phyloP scores from a whole-genome alignment of 2,797 vertebrate species.

The Momotus momota region DNA sequence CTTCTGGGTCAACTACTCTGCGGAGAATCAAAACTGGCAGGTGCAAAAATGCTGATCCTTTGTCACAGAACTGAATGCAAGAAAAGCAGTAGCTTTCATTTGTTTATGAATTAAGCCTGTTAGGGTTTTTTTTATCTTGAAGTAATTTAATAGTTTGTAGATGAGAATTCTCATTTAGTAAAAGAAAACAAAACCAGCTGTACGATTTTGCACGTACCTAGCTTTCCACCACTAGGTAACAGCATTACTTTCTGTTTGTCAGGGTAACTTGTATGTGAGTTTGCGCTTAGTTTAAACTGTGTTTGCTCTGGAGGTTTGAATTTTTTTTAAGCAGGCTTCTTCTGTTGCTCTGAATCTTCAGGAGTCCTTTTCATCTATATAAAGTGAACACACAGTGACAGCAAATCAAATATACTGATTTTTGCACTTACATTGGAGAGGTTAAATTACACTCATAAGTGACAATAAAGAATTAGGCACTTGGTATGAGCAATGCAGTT shows the following conservation, averaged over 20 bases:
- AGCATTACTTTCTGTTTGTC: conserved; percentile 27
- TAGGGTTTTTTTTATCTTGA: background rate
- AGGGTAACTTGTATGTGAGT: background rate
- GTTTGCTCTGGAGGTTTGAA: background rate
- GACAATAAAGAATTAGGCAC: background rate
- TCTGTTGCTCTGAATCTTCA: background rate
- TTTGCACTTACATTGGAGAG: background rate
- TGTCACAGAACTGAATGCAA: background rate
- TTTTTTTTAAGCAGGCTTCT: background rate
- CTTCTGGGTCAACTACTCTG: background rate
- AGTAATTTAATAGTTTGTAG: background rate
- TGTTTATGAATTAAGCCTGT: background rate
- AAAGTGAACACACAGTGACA: background rate
- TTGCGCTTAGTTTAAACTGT: background rate
- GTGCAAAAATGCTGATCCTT: background rate
- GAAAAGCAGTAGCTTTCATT: background rate
- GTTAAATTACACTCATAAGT: background rate
- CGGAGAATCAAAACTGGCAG: background rate
- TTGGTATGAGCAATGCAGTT: background rate
- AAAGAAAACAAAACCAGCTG: background rate
- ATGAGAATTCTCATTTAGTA: background rate
- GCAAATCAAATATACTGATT: background rate
- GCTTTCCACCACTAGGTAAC: conserved; percentile 31
- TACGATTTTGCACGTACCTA: background rate
- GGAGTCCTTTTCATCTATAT: background rate